A percentile compares a stretch with the other conserved stretches of the same genome.
Evolutionary conservation across 2,113 vertebrate species (phyloP).

Genomic region (Cheilinus undulatus): DNA sequence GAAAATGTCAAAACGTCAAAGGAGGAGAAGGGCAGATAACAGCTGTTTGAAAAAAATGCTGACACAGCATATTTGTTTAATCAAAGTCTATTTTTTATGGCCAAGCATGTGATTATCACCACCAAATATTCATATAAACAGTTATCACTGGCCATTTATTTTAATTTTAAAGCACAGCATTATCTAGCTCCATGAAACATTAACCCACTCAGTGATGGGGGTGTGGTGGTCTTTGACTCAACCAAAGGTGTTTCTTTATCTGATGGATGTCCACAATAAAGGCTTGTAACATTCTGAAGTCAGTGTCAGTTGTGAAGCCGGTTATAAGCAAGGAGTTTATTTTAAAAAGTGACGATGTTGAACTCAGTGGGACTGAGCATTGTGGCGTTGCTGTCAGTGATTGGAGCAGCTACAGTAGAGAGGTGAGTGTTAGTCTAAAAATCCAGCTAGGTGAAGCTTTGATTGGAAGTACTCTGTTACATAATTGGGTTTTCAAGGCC

Average conservation of each 20-base stretch:
- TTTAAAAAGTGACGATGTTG: slow-evolving; percentile 16
- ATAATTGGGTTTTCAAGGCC: too few species aligned
- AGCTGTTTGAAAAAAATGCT: neutral
- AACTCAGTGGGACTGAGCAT: slow-evolving; percentile 18
- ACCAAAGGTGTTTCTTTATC: slow-evolving; percentile 55
- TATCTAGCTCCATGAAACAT: slow-evolving; percentile 11
- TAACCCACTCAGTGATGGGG: slow-evolving; percentile 6
- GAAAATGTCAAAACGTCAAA: neutral
- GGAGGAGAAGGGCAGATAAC: neutral
- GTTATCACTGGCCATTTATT: too few species aligned
- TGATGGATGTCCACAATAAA: slow-evolving; percentile 29
- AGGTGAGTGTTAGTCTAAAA: too few species aligned
- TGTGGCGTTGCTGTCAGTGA: slow-evolving; percentile 36
- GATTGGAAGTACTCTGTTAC: too few species aligned
- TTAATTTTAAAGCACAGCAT: too few species aligned
- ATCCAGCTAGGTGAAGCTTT: too few species aligned
- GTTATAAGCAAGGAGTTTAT: neutral
- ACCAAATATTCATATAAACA: too few species aligned
- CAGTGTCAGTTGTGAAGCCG: neutral
- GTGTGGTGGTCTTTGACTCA: neutral
- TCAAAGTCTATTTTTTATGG: neutral
- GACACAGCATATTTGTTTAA: neutral
- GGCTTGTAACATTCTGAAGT: neutral
- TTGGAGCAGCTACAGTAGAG: slow-evolving; percentile 15
- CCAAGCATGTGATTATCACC: too few species aligned